Percentiles rank a stretch among this genome's conserved stretches.
Evolutionary conservation across 2,797 vertebrate species (phyloP).

Genomic region (Sebastes steindachneri): DNA sequence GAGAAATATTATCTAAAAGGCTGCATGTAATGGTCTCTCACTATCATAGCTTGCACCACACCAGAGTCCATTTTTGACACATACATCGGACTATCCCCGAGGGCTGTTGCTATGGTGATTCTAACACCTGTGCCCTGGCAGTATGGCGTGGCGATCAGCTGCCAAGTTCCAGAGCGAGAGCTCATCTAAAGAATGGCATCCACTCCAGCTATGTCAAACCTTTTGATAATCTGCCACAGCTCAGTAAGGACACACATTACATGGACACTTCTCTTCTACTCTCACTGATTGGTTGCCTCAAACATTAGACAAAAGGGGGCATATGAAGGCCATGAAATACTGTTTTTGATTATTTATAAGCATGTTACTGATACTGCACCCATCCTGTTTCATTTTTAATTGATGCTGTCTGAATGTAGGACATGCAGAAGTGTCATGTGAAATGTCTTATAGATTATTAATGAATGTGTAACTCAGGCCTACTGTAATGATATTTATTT

Average conservation of each 20-base stretch:
- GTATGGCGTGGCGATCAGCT: slow-evolving; percentile 48
- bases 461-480: slow-evolving; percentile 11
- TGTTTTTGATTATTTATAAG: slow-evolving; percentile 17
- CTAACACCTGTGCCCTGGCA: slow-evolving; percentile 51
- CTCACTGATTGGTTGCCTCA: background rate
- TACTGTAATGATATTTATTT: background rate
- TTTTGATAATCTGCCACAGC: slow-evolving; percentile 25
- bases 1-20: background rate
- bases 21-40: background rate
- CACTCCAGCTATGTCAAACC: slow-evolving; percentile 43
- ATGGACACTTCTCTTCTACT: background rate
- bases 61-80: slow-evolving; percentile 12
- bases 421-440: slow-evolving; percentile 28
- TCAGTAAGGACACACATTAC: background rate
- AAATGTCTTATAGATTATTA: slow-evolving; percentile 27
- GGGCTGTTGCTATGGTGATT: slow-evolving; percentile 48
- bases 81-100: background rate
- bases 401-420: slow-evolving; percentile 25
- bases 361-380: slow-evolving; percentile 2
- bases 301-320: background rate
- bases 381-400: slow-evolving; percentile 24
- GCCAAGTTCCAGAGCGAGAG: slow-evolving; percentile 38
- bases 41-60: background rate
- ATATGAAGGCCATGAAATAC: background rate
- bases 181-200: slow-evolving; percentile 37